These are phyloP conservation scores for Drepanosiphum platanoidis DNA, from an alignment of 2,888 invertebrate species.

Conservation along the genomic window DNA sequence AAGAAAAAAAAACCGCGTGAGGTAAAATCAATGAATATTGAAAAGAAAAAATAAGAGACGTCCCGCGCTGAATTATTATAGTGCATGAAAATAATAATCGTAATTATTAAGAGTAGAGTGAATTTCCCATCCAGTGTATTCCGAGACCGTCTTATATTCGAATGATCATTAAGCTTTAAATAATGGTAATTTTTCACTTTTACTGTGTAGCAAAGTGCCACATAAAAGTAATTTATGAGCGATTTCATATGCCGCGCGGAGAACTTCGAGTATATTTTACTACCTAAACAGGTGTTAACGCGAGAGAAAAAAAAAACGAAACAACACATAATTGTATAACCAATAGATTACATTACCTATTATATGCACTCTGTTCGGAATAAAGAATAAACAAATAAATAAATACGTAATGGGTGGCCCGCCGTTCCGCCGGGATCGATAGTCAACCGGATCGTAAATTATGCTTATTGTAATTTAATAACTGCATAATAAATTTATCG, in stretches of 20 bases:
- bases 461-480: neutral
- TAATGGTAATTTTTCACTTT: slow-evolving; percentile 27
- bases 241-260: neutral
- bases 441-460: neutral
- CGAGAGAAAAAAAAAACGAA: neutral
- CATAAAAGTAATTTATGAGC: slow-evolving; percentile 42
- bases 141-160: neutral
- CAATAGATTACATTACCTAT: slow-evolving; percentile 21
- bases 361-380: neutral
- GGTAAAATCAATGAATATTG: neutral
- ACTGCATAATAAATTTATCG: neutral
- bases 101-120: neutral
- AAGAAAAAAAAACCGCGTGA: too few species aligned
- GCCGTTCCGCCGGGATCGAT: neutral
- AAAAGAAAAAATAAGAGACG: neutral
- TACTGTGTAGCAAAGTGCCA: slow-evolving; percentile 13
- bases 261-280: neutral
- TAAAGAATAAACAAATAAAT: neutral
- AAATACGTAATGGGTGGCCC: neutral
- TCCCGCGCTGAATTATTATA: neutral
- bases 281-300: slow-evolving; percentile 5
- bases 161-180: slow-evolving; percentile 5
- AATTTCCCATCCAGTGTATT: neutral
- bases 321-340: neutral
- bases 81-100: neutral